A percentile compares a stretch with the other conserved stretches of the same genome.
phyloP scores from a whole-genome alignment of 2,113 vertebrate genomes.

The Melanotaenia duboulayi region DNA sequence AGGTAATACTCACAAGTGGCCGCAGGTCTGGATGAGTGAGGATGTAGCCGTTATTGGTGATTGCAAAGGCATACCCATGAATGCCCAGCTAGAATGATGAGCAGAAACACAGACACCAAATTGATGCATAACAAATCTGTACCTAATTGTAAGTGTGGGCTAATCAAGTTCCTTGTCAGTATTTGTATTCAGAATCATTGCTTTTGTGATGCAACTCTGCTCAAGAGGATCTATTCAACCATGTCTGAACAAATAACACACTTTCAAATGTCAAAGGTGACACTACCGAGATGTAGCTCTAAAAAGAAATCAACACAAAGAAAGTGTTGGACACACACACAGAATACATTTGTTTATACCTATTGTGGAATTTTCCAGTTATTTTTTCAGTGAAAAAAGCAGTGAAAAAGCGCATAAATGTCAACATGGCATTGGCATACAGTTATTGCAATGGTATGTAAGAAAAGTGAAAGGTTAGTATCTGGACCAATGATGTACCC shows the following conservation, averaged over 20 bases:
- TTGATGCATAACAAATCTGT: constrained; percentile 50
- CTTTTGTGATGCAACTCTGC: constrained; percentile 45
- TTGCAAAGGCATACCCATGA: constrained; percentile 98
- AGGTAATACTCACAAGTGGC: constrained; percentile 89
- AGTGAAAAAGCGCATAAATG: constrained; percentile 33
- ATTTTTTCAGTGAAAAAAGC: constrained; percentile 13
- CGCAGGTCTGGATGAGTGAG: constrained; percentile 97
- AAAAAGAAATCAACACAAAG: constrained; percentile 14
- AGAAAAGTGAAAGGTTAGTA: not conserved
- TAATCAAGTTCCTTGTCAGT: constrained; percentile 71
- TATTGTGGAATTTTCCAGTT: constrained; percentile 47
- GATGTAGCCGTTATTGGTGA: constrained; percentile 99
- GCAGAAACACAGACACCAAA: constrained; percentile 39
- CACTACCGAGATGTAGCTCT: constrained; percentile 13
- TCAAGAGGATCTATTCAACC: constrained; percentile 70
- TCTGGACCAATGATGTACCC: not conserved
- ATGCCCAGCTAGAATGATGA: constrained; percentile 90
- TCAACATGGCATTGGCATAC: constrained; percentile 8
- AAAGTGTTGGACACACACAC: not conserved
- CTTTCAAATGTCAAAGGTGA: constrained; percentile 64
- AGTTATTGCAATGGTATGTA: not conserved
- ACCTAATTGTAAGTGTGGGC: constrained; percentile 42
- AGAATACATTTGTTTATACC: constrained; percentile 21
- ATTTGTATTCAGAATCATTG: constrained; percentile 28
- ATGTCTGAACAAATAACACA: constrained; percentile 60